Conservation (phyloP, 2,888 invertebrate species). For the Nezara viridula region DNA sequence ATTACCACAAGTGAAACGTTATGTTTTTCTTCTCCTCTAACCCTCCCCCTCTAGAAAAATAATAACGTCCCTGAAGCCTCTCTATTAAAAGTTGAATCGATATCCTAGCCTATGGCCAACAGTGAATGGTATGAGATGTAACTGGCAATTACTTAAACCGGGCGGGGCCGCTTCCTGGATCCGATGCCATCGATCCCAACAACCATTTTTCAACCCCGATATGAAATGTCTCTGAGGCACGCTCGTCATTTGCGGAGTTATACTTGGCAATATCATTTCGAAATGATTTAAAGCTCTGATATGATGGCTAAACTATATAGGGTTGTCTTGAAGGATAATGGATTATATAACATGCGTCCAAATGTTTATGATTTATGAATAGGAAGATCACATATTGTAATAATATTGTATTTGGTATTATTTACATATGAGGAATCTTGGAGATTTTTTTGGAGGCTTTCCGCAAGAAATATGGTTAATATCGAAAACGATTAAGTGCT, state of each 20-base stretch:
- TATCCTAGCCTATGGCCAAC: background rate
- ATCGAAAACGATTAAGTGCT: too few species aligned
- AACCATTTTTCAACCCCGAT: background rate
- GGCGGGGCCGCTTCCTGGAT: background rate
- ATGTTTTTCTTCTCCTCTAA: too few species aligned
- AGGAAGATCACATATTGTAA: too few species aligned
- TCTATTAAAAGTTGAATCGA: background rate
- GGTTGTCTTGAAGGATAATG: background rate
- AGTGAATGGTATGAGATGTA: background rate
- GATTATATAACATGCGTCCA: too few species aligned
- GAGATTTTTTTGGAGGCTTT: too few species aligned
- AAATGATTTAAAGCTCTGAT: background rate
- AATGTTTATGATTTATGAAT: too few species aligned
- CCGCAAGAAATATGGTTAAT: too few species aligned
- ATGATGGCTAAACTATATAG: background rate
- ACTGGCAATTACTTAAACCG: background rate
- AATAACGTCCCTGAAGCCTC: too few species aligned
- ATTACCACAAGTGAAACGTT: too few species aligned
- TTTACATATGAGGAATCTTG: too few species aligned
- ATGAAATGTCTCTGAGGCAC: background rate
- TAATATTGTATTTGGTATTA: too few species aligned
- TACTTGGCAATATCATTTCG: background rate
- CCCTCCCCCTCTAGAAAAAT: too few species aligned
- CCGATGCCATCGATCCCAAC: background rate
- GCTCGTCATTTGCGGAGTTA: background rate